Percentiles rank a stretch among this genome's conserved stretches.
Evolutionary conservation across 2,888 invertebrate genomes (phyloP).

Genomic region (Suillia variegata): DNA sequence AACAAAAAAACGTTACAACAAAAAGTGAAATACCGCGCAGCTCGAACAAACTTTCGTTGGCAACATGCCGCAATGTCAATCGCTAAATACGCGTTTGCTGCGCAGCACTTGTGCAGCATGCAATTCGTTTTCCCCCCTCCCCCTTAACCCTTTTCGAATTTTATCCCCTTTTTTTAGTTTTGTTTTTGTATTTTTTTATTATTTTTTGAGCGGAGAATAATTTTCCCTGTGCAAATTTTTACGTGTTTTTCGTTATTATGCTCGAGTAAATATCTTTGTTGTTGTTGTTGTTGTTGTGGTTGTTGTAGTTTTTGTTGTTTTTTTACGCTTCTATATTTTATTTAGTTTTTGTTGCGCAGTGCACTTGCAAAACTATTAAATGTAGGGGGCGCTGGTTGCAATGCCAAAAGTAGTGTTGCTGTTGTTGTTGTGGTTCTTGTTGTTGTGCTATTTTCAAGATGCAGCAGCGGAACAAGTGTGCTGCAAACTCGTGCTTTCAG

Average conservation of each 20-base stretch:
- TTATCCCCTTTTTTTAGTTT: not conserved
- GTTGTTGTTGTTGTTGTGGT: not conserved
- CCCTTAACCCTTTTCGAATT: not conserved
- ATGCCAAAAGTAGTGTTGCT: too few species aligned
- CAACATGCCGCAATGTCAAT: too few species aligned
- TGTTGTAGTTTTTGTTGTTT: too few species aligned
- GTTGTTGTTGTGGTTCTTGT: not conserved
- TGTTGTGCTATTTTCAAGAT: constrained; percentile 4
- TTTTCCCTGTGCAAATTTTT: too few species aligned
- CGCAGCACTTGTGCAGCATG: not conserved
- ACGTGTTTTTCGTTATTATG: not conserved
- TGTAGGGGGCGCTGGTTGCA: not conserved
- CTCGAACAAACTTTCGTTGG: too few species aligned
- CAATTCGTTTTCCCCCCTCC: not conserved
- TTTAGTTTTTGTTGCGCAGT: not conserved
- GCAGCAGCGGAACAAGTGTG: constrained; percentile 4
- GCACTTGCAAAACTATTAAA: not conserved
- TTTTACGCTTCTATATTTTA: too few species aligned
- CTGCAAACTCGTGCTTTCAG: not conserved
- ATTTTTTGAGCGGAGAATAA: too few species aligned
- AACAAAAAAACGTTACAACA: too few species aligned
- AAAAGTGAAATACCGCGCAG: too few species aligned
- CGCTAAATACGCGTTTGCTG: too few species aligned
- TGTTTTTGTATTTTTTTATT: too few species aligned
- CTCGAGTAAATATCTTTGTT: not conserved